phyloP scores from a whole-genome alignment of 2,888 invertebrate species.

The Nomada ruficornis region DNA sequence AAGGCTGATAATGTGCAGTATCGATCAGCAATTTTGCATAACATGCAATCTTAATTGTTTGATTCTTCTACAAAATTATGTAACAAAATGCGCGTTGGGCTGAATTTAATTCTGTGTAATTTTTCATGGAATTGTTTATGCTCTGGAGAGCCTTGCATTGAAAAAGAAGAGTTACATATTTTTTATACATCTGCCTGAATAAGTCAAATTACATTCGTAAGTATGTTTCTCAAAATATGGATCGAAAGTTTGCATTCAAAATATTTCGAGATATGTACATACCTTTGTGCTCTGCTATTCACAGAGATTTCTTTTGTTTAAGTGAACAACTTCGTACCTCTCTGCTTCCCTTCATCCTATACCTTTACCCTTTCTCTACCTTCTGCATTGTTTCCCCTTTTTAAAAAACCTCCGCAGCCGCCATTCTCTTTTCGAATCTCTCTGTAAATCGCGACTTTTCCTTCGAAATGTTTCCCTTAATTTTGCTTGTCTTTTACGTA shows the following conservation, averaged over 20 bases:
- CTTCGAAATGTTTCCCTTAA: not conserved
- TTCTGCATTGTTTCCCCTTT: not conserved
- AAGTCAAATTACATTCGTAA: too few species aligned
- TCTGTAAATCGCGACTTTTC: not conserved
- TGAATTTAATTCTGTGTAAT: too few species aligned
- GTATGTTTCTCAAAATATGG: not conserved
- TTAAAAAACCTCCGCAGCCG: not conserved
- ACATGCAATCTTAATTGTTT: too few species aligned
- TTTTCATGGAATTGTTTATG: too few species aligned
- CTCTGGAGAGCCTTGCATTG: too few species aligned
- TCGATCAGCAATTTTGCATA: too few species aligned
- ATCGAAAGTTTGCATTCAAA: not conserved
- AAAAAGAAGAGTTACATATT: too few species aligned
- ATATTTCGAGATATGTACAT: not conserved
- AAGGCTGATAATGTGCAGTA: too few species aligned
- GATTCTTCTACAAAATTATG: too few species aligned
- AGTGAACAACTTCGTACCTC: not conserved
- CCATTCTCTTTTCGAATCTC: not conserved
- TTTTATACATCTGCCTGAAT: too few species aligned
- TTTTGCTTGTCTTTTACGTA: not conserved
- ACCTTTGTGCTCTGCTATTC: not conserved
- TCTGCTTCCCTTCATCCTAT: not conserved
- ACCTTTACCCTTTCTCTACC: not conserved
- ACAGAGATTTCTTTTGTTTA: constrained; percentile 14
- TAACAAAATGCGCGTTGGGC: too few species aligned